Evolutionary conservation across 2,888 invertebrate genomes (phyloP).

Genomic region (Sepioteuthis lessoniana): DNA sequence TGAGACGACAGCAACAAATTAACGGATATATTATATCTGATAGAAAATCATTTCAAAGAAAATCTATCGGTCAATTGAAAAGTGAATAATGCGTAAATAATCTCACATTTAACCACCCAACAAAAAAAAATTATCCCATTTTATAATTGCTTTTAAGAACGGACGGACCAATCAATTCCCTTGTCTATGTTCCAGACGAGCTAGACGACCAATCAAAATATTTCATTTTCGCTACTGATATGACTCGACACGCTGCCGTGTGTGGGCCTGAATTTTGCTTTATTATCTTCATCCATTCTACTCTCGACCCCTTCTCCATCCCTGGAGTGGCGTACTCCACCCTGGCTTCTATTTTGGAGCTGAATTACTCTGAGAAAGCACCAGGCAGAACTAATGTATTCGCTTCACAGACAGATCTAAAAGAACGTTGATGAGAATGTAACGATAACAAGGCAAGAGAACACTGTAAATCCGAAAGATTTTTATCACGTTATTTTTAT

Average conservation of each 20-base stretch:
- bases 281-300: not conserved
- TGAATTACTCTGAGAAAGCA: not conserved
- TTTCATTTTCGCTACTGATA: not conserved
- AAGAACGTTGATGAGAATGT: not conserved
- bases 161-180: not conserved
- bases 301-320: not conserved
- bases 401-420: not conserved
- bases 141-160: not conserved
- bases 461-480: not conserved
- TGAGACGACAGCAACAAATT: not conserved
- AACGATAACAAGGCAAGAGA: not conserved
- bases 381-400: conserved; percentile 4
- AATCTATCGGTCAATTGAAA: not conserved
- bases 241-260: not conserved
- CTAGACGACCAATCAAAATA: not conserved
- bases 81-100: not conserved
- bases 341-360: no score
- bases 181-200: not conserved
- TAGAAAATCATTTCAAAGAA: not conserved
- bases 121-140: not conserved
- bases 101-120: not conserved
- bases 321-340: not conserved
- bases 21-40: not conserved
- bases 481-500: not conserved
- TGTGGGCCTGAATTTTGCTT: not conserved